Base-by-base conservation (phyloP, 2,888 invertebrate genomes). In the Mimas tiliae region DNA sequence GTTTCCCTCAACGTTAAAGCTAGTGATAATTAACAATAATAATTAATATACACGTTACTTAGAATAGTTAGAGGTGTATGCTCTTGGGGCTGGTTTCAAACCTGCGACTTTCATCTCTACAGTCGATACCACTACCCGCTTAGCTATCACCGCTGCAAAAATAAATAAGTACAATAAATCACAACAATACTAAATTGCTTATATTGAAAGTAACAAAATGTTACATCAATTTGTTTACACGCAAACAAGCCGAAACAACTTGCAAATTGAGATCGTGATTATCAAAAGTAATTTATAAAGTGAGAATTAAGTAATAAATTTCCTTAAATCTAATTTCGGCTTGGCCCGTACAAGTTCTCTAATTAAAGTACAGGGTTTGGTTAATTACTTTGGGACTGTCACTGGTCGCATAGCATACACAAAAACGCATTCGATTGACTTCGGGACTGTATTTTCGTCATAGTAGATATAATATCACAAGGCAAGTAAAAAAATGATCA, bases 331-430 rank as follows among this genome's bases (percentile, higher is more conserved):
- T 75, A 76, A 78, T 80, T 77, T 64, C 62, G 76, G 75, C 76
- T 80, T 78, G 76, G 76, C 74, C 74, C 69, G 74, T 75, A 75
- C 74, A 82, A 84, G 79, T 78, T 79, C 66, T 73, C 76, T 82
- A 85, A 84, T 86, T 84, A 84, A 82, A 81, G 80, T 80, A 78
- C 73, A 63, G 70, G 69, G 69, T 69, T 73, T 73, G 74, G 74
- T 72, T 83, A 84, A 86, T 85, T 86, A 83, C 79, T 80, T 75
- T 73, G 81, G 83, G 79, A 80, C 70, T 62, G 58, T 51, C 67
- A 48, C 69, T 65, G 67, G 69, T 70, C 74, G 68, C 74, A 68
- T 73, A 72, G 73, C 68, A 72, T 65, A 71, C 69, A 73, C 75
- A 81, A 84, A 86, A 83, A 86, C 77, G 77, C 75, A 76, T 71